These are phyloP conservation scores for Nycticebus coucang DNA, from an alignment of 2,113 vertebrate species.

Conservation along the genomic window DNA sequence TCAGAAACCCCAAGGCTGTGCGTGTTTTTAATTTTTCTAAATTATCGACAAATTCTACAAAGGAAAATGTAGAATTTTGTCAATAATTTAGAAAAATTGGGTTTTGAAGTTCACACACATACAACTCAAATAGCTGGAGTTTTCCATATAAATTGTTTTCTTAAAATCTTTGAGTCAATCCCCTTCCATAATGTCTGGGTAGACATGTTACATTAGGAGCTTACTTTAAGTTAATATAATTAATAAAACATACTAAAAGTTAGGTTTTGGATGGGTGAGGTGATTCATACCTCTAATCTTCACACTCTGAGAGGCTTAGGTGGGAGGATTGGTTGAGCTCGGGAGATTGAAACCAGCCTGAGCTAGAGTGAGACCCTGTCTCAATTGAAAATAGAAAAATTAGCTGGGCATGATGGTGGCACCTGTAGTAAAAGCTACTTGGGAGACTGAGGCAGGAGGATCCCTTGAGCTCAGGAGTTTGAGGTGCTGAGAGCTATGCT, in stretches of 20 bases:
- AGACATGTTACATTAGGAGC: neutral
- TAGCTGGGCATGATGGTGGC: too few species aligned
- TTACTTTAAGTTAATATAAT: neutral
- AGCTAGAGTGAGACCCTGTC: too few species aligned
- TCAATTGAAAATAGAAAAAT: too few species aligned
- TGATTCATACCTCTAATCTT: too few species aligned
- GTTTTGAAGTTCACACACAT: neutral
- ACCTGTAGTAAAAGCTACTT: too few species aligned
- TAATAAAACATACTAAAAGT: neutral
- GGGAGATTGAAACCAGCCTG: too few species aligned
- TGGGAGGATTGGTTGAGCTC: too few species aligned
- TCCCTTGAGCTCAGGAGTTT: too few species aligned
- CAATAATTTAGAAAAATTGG: neutral
- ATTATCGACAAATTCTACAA: neutral
- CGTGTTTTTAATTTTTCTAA: too few species aligned
- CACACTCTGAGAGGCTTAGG: too few species aligned
- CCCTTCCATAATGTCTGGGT: neutral
- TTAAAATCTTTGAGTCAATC: neutral
- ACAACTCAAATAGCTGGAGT: neutral
- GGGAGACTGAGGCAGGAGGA: too few species aligned
- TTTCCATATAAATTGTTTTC: neutral
- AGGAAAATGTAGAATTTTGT: neutral
- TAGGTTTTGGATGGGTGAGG: neutral
- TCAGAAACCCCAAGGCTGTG: neutral
- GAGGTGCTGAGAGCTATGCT: too few species aligned